Evolutionary conservation across 2,113 vertebrate species (phyloP), one percentile per base, ranked within the genome.

Genomic region (Aix galericulata): DNA sequence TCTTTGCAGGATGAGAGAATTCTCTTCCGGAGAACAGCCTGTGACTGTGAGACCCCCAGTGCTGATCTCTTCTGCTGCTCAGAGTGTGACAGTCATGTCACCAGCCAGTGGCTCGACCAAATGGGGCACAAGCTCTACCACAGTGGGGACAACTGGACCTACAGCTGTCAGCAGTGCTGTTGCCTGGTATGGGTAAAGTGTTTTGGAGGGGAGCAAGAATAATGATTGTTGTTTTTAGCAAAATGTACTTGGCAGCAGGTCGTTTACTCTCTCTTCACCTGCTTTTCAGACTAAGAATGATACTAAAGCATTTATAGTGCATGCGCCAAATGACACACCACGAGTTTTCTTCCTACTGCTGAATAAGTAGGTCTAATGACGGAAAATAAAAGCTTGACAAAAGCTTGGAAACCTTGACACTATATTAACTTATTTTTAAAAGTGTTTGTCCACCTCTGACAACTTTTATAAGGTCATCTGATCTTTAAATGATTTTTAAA

Each of bases 41-140:
- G 99, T 20, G 98, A 99, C 95, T 99, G 99, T n/a, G 90, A 92
- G 81, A 98, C 98, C 94, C 98, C 98, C 52, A 98, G 97, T 0
- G 98, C 98, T 8, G 99, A 99, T 83, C 98, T 99, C 74, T 98
- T 98, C 95, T 99, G 99, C 97, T 99, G 99, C 95, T 98, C 99
- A 0, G 98, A 99, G 94, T 99, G 99, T 18, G 99, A 99, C 97
- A 98, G 98, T 15, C 97, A 98, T 17, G 98, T 98, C 95, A 99
- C 98, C 96, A 99, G 99, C 93, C 99, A 99, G 93, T 99, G 99
- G 95, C 97, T 99, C 66, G 98, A 99, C 96, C 99, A 99, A 96
- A 98, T 96, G 2, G 98, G 99, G 31, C 98, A 98, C 79, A 98
- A 97, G 20, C 97, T 99, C 15, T 99, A 99, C 95, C 98, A 93